Evolutionary conservation across 2,888 invertebrate genomes (phyloP).

Genomic region (Acrocera orbiculus): DNA sequence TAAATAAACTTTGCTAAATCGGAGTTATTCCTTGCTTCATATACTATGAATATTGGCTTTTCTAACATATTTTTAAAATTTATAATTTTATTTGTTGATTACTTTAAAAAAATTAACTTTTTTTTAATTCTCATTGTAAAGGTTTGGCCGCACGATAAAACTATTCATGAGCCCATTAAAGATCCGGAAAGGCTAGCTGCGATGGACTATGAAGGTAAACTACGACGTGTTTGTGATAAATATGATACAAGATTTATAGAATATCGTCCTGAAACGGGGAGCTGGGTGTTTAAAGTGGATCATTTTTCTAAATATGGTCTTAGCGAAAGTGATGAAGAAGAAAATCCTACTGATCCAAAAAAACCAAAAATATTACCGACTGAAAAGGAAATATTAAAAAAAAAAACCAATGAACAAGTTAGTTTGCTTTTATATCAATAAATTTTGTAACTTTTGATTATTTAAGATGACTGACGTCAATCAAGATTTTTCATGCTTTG

Average conservation of each 20-base stretch:
- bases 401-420: too few relatives aligned
- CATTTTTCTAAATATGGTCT: slow-evolving; percentile 91
- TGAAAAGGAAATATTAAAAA: too few relatives aligned
- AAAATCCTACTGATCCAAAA: slow-evolving; percentile 32
- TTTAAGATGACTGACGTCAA: too few relatives aligned
- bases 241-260: slow-evolving; percentile 85
- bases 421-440: too few relatives aligned
- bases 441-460: too few relatives aligned
- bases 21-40: not conserved
- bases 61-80: too few relatives aligned
- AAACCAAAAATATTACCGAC: slow-evolving; percentile 23
- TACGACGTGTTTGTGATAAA: slow-evolving; percentile 67
- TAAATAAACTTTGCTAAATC: not conserved
- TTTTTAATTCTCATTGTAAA: not conserved
- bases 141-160: slow-evolving; percentile 76
- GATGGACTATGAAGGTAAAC: slow-evolving; percentile 71
- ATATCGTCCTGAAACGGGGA: slow-evolving; percentile 86
- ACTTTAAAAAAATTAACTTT: not conserved
- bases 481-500: too few relatives aligned
- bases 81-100: not conserved
- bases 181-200: slow-evolving; percentile 56
- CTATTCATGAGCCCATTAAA: slow-evolving; percentile 57
- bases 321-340: slow-evolving; percentile 81
- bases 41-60: not conserved
- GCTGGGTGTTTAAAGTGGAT: slow-evolving; percentile 90